Conservation (phyloP, 2,113 vertebrate species). For the Pao palembangensis region DNA sequence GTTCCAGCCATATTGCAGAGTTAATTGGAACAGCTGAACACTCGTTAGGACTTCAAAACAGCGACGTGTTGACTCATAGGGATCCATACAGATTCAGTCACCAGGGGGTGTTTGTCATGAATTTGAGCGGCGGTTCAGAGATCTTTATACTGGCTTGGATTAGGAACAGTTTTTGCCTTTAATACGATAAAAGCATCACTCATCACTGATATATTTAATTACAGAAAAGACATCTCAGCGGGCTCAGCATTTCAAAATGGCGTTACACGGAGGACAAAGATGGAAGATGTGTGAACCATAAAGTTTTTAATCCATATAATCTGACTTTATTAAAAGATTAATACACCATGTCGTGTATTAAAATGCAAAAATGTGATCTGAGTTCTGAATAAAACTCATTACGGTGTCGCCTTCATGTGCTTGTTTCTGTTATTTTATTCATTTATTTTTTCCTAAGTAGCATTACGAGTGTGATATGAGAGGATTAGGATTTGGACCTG, state of each 20-base stretch:
- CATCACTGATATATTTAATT: neutral
- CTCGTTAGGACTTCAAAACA: constrained; percentile 22
- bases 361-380: no score
- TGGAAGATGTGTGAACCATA: neutral
- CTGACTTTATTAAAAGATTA: neutral
- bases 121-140: neutral
- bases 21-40: constrained; percentile 39
- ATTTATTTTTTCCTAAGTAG: constrained; percentile 52
- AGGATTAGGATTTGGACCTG: constrained; percentile 62
- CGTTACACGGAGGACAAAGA: constrained; percentile 2
- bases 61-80: neutral
- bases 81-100: constrained; percentile 11
- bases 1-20: constrained; percentile 42
- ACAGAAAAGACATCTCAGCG: neutral
- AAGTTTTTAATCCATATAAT: constrained; percentile 1
- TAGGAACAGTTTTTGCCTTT: constrained; percentile 12
- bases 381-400: no score
- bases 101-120: constrained; percentile 29
- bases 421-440: constrained; percentile 50
- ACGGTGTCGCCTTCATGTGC: constrained; percentile 27
- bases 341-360: neutral
- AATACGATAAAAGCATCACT: neutral
- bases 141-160: constrained; percentile 25
- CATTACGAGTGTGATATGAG: constrained; percentile 59
- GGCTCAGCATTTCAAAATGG: neutral